Evolutionary conservation across 64 coral and sea anemone species (phyloP), one percentile per base, ranked within the genome.

Genomic region (Pocillopora damicornis): DNA sequence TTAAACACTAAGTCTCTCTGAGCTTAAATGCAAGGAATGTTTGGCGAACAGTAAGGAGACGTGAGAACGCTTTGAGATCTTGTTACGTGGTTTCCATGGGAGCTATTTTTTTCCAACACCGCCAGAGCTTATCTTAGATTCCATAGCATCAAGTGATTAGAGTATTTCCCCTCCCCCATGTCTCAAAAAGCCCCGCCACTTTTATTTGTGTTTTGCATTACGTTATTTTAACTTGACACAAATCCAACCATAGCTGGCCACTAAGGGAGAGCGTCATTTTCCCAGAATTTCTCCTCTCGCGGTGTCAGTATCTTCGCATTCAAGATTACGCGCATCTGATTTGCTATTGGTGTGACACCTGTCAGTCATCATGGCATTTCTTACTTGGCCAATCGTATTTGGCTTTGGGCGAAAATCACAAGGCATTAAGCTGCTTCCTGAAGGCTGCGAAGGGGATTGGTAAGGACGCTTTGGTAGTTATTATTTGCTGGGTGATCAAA

Each of bases 371-470:
- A 11, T 77, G 90, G 71, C 67, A 85, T 37, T 98, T 98, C 62
- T 86, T 98, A 9, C 35, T 87, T 35, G 96, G 92, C 63, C 93
- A 98, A 88, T 94, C 96, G 1, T 63, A 98, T 89, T 76, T 98
- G 58, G 78, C 92, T 9, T 63, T 92, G 71, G 96, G 96, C 26
- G 96, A 94, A 68, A 71, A 98, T 58, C 71, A 71, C 36, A 98
- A 98, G 66, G 96, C 96, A 17, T 86, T 98, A 35, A 92, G 92
- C 38, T 94, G 83, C 71, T 98, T 98, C 82, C 74, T 88, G 60
- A 86, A 89, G 30, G 92, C 96, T 22, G 87, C 93, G 7, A 86
- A 94, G 66, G 90, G 92, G 73, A 75, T 92, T 82, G 92, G 96
- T 98, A 65, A 74, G 91, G 75, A 7, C 42, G 42, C 42, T 51